Evolutionary conservation across 2,113 vertebrate species (phyloP), one percentile per base, ranked within the genome.

Genomic region (Aegithalos caudatus): DNA sequence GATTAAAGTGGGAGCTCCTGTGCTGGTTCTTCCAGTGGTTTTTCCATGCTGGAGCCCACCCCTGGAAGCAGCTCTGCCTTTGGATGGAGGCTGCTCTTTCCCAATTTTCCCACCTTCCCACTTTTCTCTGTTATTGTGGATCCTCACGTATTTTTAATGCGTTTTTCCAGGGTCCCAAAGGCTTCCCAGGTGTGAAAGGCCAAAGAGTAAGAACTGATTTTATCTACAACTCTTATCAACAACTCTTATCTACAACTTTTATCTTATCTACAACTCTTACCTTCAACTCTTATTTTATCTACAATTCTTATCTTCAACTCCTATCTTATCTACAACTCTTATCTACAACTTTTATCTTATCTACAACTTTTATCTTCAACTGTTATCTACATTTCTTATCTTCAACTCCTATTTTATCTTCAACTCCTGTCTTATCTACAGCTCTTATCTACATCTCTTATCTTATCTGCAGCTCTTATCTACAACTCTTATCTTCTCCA

Each of bases 141-240:
- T 22, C 72, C 45, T 87, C 61, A 54, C 12, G 35, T 31, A 1
- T 14, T 47, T 73, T 57, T 65, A 1, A 2, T 24, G 15, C 18
- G 20, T 29, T 53, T 53, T 29, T 31, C 53, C 91, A 99, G 99
- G 98, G 99, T 95, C 61, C 79, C 18, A 98, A 98, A 95, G 99
- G 99, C 6, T 92, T 98, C 21, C 94, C 88, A 0, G 98, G 99
- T 6, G 45, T 66, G 31, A 99, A 98, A 97, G 99, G 98, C 7
- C 97, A 98, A 96, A 98, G 98, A 95, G 99, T 99, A 96, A 95
- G 97, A n/a, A 11, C 10, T 21, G 4, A 27, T 31, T 4, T 66
- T 44, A 11, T 23, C 29, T 23, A 2, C 25, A 51, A 51, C 18
- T 29, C 3, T 48, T 35, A 65, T 45, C 62, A 11, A 17, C 6